Evolutionary conservation across 2,888 invertebrate species (phyloP).

Genomic region (Notodonta ziczac): DNA sequence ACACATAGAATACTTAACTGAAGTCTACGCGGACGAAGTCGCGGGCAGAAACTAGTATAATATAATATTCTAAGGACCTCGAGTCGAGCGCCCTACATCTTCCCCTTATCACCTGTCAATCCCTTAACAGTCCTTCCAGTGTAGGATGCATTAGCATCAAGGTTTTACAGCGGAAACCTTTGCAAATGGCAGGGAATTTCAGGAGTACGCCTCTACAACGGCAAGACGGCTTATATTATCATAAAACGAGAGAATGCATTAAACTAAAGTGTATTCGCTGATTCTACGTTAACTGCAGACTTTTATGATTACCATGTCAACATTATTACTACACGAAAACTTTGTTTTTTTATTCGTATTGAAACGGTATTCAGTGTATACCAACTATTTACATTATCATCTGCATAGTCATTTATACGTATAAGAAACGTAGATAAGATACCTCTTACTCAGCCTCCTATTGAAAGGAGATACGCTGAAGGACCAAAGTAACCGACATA

Average conservation of each 20-base stretch:
- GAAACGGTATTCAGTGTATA: too few species aligned
- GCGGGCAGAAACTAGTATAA: too few species aligned
- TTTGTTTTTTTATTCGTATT: too few species aligned
- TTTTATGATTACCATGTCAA: background rate
- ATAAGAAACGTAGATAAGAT: too few species aligned
- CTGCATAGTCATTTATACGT: too few species aligned
- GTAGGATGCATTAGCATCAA: slow-evolving; percentile 21
- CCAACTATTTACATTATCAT: too few species aligned
- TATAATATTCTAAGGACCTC: background rate
- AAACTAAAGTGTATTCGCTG: slow-evolving; percentile 14
- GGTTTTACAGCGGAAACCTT: slow-evolving; percentile 11
- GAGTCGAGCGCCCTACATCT: background rate
- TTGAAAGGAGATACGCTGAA: too few species aligned
- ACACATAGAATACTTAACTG: too few species aligned
- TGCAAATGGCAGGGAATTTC: background rate
- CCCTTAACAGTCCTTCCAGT: background rate
- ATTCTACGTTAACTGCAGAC: background rate
- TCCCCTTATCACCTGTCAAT: background rate
- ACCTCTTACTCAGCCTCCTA: too few species aligned
- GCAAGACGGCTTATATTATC: slow-evolving; percentile 36
- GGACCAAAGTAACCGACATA: too few species aligned
- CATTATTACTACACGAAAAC: too few species aligned
- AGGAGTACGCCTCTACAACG: slow-evolving; percentile 11
- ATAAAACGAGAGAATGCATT: slow-evolving; percentile 26
- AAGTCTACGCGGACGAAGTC: too few species aligned